phyloP scores from a whole-genome alignment of 2,113 vertebrate genomes.

The Chloropsis cyanopogon region DNA sequence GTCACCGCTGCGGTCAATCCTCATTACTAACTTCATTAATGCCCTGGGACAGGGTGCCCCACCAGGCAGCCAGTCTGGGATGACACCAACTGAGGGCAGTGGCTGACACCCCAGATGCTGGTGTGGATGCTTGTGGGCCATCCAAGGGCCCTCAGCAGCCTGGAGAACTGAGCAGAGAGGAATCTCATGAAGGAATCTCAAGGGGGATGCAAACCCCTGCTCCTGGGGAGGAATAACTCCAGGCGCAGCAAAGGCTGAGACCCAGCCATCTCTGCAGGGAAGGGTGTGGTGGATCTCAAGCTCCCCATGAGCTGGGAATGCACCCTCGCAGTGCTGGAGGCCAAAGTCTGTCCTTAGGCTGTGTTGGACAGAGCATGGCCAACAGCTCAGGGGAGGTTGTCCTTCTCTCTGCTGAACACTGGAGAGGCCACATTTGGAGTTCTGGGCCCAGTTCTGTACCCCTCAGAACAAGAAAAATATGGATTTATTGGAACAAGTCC shows the following conservation, averaged over 20 bases:
- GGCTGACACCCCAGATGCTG: neutral
- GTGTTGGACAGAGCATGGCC: neutral
- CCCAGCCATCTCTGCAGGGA: neutral
- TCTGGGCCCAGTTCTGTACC: neutral
- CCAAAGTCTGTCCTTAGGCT: neutral
- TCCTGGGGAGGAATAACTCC: neutral
- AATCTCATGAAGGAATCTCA: neutral
- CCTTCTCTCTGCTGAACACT: neutral
- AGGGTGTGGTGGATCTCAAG: neutral
- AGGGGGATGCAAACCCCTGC: neutral
- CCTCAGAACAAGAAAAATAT: neutral
- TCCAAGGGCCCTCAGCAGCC: neutral
- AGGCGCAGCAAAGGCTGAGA: neutral
- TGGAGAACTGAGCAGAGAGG: neutral
- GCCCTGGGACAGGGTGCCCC: neutral
- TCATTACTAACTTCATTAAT: neutral
- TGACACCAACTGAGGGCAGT: neutral
- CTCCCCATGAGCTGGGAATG: neutral
- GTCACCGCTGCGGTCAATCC: neutral
- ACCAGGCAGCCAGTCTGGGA: neutral
- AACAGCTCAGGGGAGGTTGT: neutral
- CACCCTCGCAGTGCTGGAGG: fast-evolving
- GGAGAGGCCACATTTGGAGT: neutral
- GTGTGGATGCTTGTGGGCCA: neutral
- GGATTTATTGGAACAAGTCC: fast-evolving